phyloP scores from a whole-genome alignment of 1,140 invertebrate genomes.

The Bombus consobrinus region DNA sequence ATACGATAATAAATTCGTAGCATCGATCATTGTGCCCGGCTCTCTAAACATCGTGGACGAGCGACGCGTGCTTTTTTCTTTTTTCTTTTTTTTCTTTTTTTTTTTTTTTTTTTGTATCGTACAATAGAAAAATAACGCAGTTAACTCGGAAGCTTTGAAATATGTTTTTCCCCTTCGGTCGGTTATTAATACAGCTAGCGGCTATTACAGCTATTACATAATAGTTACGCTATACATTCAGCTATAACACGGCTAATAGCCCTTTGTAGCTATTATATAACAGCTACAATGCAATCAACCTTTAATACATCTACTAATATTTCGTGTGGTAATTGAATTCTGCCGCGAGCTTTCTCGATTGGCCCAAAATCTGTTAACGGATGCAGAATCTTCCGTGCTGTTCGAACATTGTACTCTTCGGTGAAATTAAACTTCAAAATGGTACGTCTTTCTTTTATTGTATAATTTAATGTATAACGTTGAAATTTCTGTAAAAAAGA shows the following conservation, averaged over 20 bases:
- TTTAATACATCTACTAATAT: conserved; percentile 42
- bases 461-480: neutral
- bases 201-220: conserved; percentile 51
- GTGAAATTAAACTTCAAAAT: neutral
- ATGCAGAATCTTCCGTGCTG: neutral
- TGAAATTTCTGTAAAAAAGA: neutral
- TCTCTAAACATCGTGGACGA: conserved; percentile 24
- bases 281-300: conserved; percentile 42
- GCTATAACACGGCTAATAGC: conserved; percentile 32
- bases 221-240: conserved; percentile 18
- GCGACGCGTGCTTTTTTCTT: no score
- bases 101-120: neutral
- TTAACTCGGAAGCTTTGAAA: conserved; percentile 35
- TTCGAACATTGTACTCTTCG: neutral
- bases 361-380: conserved; percentile 13
- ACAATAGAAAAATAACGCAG: conserved; percentile 45
- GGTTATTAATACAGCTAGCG: conserved; percentile 39
- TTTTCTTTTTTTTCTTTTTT: no score
- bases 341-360: neutral
- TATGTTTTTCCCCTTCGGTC: conserved; percentile 2
- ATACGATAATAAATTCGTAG: conserved; percentile 3
- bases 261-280: conserved; percentile 41
- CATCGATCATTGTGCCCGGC: neutral
- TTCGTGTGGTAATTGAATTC: conserved; percentile 35
- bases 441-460: no score